Percentiles rank a stretch among this genome's conserved stretches.
Evolutionary conservation across 2,797 vertebrate species (phyloP).

Genomic region (Vespertilio murinus): DNA sequence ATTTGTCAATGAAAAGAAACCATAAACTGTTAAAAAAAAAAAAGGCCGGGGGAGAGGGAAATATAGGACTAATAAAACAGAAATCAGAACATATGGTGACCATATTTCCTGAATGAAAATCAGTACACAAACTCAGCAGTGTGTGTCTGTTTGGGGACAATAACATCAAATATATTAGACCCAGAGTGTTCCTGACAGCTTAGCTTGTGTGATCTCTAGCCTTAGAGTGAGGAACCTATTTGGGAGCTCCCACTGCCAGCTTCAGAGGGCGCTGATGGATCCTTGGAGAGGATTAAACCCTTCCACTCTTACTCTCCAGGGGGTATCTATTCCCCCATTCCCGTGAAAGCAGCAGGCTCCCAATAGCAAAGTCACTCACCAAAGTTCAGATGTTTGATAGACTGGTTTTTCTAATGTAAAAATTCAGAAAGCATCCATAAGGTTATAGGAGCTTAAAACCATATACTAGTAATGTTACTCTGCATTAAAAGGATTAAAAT

Average conservation of each 20-base stretch:
- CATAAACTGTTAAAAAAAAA: conserved; percentile 42
- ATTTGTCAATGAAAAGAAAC: conserved; percentile 59
- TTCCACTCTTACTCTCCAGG: background rate
- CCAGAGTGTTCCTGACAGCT: background rate
- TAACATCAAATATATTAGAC: background rate
- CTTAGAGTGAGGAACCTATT: background rate
- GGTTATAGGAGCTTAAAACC: background rate
- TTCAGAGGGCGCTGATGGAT: background rate
- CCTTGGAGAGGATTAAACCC: background rate
- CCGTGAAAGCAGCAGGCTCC: background rate
- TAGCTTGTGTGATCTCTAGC: background rate
- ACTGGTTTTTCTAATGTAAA: background rate
- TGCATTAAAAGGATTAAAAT: conserved; percentile 33
- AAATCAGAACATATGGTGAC: conserved; percentile 30
- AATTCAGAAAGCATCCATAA: background rate
- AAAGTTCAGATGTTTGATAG: conserved; percentile 11
- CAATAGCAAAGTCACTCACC: background rate
- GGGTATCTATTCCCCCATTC: background rate
- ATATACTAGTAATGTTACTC: background rate
- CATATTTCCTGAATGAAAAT: background rate
- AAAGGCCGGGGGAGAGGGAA: background rate
- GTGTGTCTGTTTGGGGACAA: background rate
- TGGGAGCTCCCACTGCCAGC: background rate
- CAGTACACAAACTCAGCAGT: background rate
- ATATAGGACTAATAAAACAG: conserved; percentile 10